Percentiles rank a stretch among this genome's conserved stretches.
Conservation (phyloP, 2,113 vertebrate genomes). For the Mystacornis crossleyi region DNA sequence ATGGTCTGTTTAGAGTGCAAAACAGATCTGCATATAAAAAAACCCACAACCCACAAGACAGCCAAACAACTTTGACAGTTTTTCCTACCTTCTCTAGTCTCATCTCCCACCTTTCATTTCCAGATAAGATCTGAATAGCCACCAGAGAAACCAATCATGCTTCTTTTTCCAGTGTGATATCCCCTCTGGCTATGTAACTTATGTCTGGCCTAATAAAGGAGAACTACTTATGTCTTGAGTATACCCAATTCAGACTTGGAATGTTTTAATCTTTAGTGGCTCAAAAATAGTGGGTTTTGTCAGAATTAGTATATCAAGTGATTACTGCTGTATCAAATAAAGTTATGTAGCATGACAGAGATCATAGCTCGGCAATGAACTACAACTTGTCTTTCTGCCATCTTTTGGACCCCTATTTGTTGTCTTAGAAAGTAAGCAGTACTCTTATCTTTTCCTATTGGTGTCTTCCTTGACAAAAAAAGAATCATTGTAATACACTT, state of each 20-base stretch:
- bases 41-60: neutral
- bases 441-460: neutral
- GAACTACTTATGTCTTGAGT: neutral
- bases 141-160: neutral
- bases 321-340: neutral
- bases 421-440: neutral
- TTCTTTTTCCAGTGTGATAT: neutral
- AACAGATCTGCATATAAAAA: neutral
- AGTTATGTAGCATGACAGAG: neutral
- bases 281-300: neutral
- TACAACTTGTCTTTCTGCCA: neutral
- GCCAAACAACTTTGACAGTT: neutral
- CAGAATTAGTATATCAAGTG: neutral
- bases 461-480: neutral
- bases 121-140: neutral
- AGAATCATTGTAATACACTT: neutral
- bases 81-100: neutral
- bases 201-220: neutral
- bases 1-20: neutral
- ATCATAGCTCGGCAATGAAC: neutral
- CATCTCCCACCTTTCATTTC: neutral
- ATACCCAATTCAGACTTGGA: neutral
- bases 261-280: neutral
- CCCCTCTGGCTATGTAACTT: neutral
- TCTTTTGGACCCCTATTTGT: neutral